Evolutionary conservation across 2,797 vertebrate species (phyloP).

Genomic region (Jordanella pulchra): DNA sequence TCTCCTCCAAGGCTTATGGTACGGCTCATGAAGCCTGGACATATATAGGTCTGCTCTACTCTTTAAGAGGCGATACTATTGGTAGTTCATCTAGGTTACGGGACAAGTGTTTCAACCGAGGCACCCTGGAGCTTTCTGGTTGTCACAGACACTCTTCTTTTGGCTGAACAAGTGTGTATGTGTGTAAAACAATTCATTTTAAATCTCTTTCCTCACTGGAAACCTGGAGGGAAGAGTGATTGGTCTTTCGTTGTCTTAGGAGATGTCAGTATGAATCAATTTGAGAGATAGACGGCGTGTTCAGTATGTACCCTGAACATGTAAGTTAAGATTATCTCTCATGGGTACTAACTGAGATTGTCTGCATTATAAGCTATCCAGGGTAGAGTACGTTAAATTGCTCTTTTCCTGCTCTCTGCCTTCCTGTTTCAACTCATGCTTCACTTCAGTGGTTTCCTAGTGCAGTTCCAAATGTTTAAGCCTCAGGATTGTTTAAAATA

Average conservation of each 20-base stretch:
- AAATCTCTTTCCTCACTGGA: neutral
- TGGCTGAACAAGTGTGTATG: neutral
- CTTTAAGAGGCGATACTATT: conserved; percentile 1
- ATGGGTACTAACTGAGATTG: conserved; percentile 4
- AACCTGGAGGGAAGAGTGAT: neutral
- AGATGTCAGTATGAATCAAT: conserved; percentile 1
- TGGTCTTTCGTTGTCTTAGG: conserved; percentile 7
- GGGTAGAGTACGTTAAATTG: conserved; percentile 3
- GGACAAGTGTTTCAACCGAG: conserved; percentile 39
- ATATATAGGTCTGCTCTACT: conserved; percentile 2
- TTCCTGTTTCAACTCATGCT: neutral
- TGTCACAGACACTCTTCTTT: conserved; percentile 20
- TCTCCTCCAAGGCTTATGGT: conserved; percentile 7
- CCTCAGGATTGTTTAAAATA: conserved; percentile 1
- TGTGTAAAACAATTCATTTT: conserved; percentile 7
- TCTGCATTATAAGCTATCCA: conserved; percentile 1
- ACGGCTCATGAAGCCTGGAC: conserved; percentile 7
- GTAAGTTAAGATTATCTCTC: conserved; percentile 10
- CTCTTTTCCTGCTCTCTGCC: neutral
- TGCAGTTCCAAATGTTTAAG: conserved; percentile 8
- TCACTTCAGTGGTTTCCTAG: neutral
- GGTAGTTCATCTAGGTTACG: conserved; percentile 28
- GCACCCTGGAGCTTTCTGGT: conserved; percentile 16
- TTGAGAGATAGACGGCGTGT: neutral
- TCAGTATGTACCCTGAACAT: neutral